Percentiles rank a stretch among this genome's conserved stretches.
phyloP scores from a whole-genome alignment of 2,888 invertebrate genomes.

The Buathra laborator region DNA sequence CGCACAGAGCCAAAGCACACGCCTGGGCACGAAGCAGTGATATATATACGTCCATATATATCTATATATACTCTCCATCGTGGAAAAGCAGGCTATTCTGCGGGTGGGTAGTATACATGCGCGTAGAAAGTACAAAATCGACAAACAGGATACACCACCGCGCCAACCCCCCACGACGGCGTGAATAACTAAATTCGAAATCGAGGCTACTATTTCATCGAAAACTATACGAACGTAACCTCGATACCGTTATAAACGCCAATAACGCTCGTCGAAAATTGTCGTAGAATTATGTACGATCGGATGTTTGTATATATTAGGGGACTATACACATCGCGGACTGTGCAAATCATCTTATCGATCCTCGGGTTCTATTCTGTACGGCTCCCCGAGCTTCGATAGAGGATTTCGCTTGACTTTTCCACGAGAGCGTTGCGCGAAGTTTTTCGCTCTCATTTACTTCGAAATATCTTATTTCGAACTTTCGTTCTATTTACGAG shows the following conservation, averaged over 20 bases:
- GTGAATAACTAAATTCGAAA: slow-evolving; percentile 12
- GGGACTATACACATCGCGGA: slow-evolving; percentile 17
- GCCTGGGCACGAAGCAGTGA: background rate
- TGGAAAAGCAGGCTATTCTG: background rate
- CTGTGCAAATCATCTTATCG: slow-evolving; percentile 60
- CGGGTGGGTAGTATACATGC: slow-evolving; percentile 42
- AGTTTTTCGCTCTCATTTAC: background rate
- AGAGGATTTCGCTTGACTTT: background rate
- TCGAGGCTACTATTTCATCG: slow-evolving; percentile 3
- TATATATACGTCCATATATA: background rate
- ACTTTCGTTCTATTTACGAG: background rate
- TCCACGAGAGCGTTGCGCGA: background rate
- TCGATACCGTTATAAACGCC: background rate
- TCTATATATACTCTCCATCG: background rate
- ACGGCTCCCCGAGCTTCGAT: background rate
- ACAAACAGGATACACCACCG: slow-evolving; percentile 27
- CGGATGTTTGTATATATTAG: background rate
- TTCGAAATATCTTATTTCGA: background rate
- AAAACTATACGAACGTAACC: background rate
- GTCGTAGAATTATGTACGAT: slow-evolving; percentile 35
- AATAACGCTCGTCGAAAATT: slow-evolving; percentile 13
- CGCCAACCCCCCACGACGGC: slow-evolving; percentile 1
- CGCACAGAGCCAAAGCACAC: background rate
- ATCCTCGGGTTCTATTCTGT: slow-evolving; percentile 42
- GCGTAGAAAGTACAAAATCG: slow-evolving; percentile 36